A percentile compares a stretch with the other conserved stretches of the same genome.
Evolutionary conservation across 1,140 invertebrate species (phyloP).

Genomic region (Condylostylus longicornis): DNA sequence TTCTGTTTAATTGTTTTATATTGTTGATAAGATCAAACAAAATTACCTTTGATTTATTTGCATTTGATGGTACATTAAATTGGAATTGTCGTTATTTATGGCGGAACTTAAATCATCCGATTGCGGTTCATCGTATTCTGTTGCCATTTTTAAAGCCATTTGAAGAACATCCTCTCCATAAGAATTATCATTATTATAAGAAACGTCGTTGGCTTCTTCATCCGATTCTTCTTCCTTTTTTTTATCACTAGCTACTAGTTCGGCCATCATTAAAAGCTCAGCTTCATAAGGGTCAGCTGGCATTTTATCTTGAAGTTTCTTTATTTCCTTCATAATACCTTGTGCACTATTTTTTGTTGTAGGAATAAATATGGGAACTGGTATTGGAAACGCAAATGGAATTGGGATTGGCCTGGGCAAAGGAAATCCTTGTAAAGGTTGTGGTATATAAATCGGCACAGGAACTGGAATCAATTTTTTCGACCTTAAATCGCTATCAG

Average conservation of each 20-base stretch:
- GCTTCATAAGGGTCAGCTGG: constrained; percentile 82
- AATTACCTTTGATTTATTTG: too few relatives aligned
- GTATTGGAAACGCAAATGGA: constrained; percentile 75
- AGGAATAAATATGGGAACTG: constrained; percentile 80
- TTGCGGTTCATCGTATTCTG: constrained; percentile 63
- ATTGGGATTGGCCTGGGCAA: constrained; percentile 69
- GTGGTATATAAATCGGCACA: constrained; percentile 77
- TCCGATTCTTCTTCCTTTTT: constrained; percentile 20
- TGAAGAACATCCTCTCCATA: constrained; percentile 75
- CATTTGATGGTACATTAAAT: constrained; percentile 41
- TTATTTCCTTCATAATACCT: constrained; percentile 75
- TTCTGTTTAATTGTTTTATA: too few relatives aligned
- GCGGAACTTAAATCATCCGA: constrained; percentile 60
- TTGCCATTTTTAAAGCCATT: constrained; percentile 76
- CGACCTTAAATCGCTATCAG: constrained; percentile 41
- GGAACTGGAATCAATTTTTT: constrained; percentile 65
- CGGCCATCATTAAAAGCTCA: constrained; percentile 84
- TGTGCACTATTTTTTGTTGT: constrained; percentile 70
- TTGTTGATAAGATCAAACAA: too few relatives aligned
- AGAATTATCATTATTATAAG: constrained; percentile 43
- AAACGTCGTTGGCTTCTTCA: constrained; percentile 6
- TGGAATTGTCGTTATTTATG: constrained; percentile 55
- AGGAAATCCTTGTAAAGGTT: constrained; percentile 74
- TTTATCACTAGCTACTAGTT: constrained; percentile 73
- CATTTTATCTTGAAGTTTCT: constrained; percentile 78